A percentile compares a stretch with the other conserved stretches of the same genome.
These are phyloP conservation scores for Gibbula magus DNA, from an alignment of 2,888 invertebrate species.

Conservation along the genomic window DNA sequence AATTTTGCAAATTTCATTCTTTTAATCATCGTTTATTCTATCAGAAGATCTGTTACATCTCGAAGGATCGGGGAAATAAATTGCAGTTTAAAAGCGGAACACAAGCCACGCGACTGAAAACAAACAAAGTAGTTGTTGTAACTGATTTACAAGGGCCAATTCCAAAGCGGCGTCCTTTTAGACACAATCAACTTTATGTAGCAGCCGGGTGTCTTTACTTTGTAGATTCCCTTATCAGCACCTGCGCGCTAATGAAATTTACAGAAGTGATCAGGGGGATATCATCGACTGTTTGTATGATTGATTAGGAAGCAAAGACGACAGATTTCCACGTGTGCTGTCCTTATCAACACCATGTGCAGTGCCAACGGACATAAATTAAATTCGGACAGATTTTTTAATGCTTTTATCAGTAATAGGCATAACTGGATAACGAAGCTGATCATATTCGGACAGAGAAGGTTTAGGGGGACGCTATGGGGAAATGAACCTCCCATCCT, in stretches of 20 bases:
- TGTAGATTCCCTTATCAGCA: constrained; percentile 9
- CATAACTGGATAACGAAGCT: constrained; percentile 9
- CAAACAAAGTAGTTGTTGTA: not conserved
- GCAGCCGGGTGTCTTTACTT: not conserved
- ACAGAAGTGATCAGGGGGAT: constrained; percentile 9
- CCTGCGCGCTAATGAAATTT: constrained; percentile 17
- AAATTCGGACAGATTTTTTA: not conserved
- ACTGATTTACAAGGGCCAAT: constrained; percentile 6
- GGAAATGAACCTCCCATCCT: not conserved
- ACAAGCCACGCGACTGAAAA: not conserved
- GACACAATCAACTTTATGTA: not conserved
- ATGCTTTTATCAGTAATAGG: constrained; percentile 5
- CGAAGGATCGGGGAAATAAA: too few relatives aligned
- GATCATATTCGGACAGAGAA: not conserved
- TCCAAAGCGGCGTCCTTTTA: not conserved
- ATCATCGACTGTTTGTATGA: constrained; percentile 6
- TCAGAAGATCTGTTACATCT: too few relatives aligned
- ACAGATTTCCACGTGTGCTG: not conserved
- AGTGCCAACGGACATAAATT: not conserved
- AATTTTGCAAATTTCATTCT: too few relatives aligned
- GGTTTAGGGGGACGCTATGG: not conserved
- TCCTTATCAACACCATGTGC: not conserved
- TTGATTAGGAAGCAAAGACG: constrained; percentile 15
- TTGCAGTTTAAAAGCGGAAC: too few relatives aligned
- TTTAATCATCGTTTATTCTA: too few relatives aligned